Evolutionary conservation across 2,888 invertebrate genomes (phyloP).

Genomic region (Herminia tarsipennalis): DNA sequence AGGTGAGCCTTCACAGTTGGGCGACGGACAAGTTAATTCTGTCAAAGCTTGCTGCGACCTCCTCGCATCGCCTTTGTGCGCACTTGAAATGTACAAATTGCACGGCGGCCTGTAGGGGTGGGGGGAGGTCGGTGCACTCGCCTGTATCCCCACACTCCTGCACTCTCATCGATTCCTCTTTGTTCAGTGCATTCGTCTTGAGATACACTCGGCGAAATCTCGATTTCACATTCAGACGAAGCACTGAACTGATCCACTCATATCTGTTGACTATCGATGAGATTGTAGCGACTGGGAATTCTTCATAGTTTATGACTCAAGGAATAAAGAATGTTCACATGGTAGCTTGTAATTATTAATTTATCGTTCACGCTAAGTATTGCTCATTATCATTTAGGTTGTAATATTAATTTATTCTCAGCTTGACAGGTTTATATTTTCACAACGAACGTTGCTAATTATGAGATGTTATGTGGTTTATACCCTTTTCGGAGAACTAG

Average conservation of each 20-base stretch:
- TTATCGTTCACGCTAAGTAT: not conserved
- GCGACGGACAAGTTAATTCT: constrained; percentile 83
- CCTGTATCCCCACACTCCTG: constrained; percentile 68
- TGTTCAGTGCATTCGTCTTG: constrained; percentile 82
- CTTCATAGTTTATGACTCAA: not conserved
- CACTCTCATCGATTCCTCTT: constrained; percentile 83
- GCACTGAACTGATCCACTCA: constrained; percentile 55
- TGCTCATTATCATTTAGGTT: too few relatives aligned
- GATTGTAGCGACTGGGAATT: constrained; percentile 16
- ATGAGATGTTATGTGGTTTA: too few relatives aligned
- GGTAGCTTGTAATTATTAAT: not conserved
- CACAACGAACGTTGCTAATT: too few relatives aligned
- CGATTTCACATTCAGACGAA: constrained; percentile 75
- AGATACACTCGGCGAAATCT: constrained; percentile 77
- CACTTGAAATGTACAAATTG: constrained; percentile 86
- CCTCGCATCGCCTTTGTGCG: constrained; percentile 82
- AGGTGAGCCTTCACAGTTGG: constrained; percentile 72
- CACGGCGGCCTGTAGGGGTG: constrained; percentile 75
- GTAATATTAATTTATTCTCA: too few relatives aligned
- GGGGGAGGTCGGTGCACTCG: constrained; percentile 78
- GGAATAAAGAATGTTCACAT: too few relatives aligned
- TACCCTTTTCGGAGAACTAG: too few relatives aligned
- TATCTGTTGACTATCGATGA: constrained; percentile 43
- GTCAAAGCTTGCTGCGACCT: constrained; percentile 83
- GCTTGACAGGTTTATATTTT: too few relatives aligned